Conservation (phyloP, 2,888 invertebrate genomes). For the Drosophila neonasuta region DNA sequence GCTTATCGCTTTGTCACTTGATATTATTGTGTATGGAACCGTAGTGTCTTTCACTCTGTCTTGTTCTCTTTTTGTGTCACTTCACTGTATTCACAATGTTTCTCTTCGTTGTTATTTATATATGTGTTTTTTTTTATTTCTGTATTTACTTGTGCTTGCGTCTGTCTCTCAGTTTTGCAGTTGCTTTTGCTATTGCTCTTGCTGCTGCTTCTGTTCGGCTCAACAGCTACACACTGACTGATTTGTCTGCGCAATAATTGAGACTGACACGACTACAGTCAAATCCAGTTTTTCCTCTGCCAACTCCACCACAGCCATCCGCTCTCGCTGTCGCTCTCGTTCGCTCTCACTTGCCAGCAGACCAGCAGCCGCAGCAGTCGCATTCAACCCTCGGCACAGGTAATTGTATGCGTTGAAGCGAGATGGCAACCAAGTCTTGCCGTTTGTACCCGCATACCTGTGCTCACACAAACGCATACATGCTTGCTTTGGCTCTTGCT, state of each 20-base stretch:
- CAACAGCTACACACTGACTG: constrained; percentile 78
- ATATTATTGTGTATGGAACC: constrained; percentile 26
- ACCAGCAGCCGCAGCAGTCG: constrained; percentile 13
- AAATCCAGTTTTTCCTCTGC: constrained; percentile 64
- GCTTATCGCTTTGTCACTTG: constrained; percentile 40
- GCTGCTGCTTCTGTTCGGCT: constrained; percentile 69
- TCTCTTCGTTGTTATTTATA: constrained; percentile 21
- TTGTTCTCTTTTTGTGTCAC: constrained; percentile 30
- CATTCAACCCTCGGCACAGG: constrained; percentile 52
- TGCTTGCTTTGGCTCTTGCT: constrained; percentile 39
- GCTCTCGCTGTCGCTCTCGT: constrained; percentile 23
- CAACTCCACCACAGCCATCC: constrained; percentile 14
- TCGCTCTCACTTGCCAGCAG: constrained; percentile 4
- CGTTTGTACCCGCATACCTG: constrained; percentile 45
- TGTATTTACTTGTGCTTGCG: constrained; percentile 34
- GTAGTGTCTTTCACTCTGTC: constrained; percentile 34
- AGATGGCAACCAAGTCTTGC: constrained; percentile 43
- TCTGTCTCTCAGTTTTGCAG: constrained; percentile 38
- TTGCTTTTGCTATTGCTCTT: constrained; percentile 43
- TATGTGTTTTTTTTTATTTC: constrained; percentile 13
- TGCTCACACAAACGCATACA: constrained; percentile 11
- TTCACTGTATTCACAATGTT: constrained; percentile 50
- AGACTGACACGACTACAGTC: constrained; percentile 72
- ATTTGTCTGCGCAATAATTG: constrained; percentile 72
- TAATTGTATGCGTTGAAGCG: constrained; percentile 37